Base-by-base conservation (phyloP, 53 echinoderm and acorn worm species). In the Stichopus horrens region DNA sequence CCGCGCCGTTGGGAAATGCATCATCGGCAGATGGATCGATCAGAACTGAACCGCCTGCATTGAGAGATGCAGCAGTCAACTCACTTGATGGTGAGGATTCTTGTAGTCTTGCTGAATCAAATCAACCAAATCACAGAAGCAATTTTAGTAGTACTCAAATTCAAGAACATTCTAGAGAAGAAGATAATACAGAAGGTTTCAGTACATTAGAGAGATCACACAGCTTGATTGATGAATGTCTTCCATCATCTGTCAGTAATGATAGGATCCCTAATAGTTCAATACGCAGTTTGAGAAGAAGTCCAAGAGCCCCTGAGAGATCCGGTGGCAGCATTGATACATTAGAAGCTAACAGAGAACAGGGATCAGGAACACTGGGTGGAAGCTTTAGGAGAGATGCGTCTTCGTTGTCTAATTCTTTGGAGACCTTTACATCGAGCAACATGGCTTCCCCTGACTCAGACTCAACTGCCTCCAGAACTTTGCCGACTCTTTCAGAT, bases 201-300 rank as follows among this genome's bases (percentile, higher is more conserved):
- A 63, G 63, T 13, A 4, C 63, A 63, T 10, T 63, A 63, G 63
- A 16, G 7, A 63, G 63, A 13, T 63, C 16, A 63, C 63, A 63
- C 16, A 63, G 4, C 63, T 63, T 6, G 9, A 63, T 10, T 10
- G 63, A 63, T 13, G 16, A 63, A 13, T 63, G 63, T 16, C 10
- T 13, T 63, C 63, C 63, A 63, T 16, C 16, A 13, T 79, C 79
- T 53, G 18, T 19, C 9, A 54, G 51, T 5, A 54, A 19, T 19
- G 79, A 53, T 5, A 53, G 55, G 53, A 53, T 79, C 7, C 79
- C 79, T 19, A 79, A 79, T 53, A 79, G 79, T 53, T 79, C 79
- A 1, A 5, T 79, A 7, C 55, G 79, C 16, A 54, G 54, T 53
- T 53, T 79, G 18, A n/a, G n/a, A 53, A 55, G 79, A 19, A 79